Conservation (phyloP, 2,888 invertebrate genomes). For the Magallana nippona region DNA sequence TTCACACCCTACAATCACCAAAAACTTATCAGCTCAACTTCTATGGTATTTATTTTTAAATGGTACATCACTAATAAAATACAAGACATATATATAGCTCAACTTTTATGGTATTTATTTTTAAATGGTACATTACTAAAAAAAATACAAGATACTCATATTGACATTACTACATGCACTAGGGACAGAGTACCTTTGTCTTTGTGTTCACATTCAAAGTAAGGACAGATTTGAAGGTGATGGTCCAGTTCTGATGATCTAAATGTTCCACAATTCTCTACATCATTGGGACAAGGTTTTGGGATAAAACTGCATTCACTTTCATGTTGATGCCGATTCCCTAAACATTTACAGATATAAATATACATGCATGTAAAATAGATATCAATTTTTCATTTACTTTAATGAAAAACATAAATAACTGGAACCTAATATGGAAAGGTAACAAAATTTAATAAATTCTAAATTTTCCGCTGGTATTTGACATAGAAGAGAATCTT, state of each 20-base stretch:
- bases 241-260: constrained; percentile 63
- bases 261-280: constrained; percentile 63
- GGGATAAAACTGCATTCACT: constrained; percentile 63
- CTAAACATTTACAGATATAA: constrained; percentile 47
- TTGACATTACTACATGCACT: no score
- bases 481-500: background rate
- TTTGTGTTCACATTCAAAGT: constrained; percentile 58
- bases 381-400: background rate
- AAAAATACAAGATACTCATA: background rate
- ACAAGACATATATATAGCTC: no score
- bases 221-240: constrained; percentile 66
- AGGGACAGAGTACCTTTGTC: constrained; percentile 58
- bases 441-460: background rate
- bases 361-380: background rate
- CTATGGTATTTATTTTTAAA: background rate
- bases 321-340: constrained; percentile 69
- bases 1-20: constrained; percentile 64
- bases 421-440: no score
- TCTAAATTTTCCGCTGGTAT: background rate
- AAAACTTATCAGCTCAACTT: background rate
- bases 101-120: background rate
- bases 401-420: no score
- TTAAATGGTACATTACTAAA: no score
- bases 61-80: no score
- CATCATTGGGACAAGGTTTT: constrained; percentile 67